phyloP scores from a whole-genome alignment of 2,888 invertebrate genomes.

The Agrotis exclamationis region DNA sequence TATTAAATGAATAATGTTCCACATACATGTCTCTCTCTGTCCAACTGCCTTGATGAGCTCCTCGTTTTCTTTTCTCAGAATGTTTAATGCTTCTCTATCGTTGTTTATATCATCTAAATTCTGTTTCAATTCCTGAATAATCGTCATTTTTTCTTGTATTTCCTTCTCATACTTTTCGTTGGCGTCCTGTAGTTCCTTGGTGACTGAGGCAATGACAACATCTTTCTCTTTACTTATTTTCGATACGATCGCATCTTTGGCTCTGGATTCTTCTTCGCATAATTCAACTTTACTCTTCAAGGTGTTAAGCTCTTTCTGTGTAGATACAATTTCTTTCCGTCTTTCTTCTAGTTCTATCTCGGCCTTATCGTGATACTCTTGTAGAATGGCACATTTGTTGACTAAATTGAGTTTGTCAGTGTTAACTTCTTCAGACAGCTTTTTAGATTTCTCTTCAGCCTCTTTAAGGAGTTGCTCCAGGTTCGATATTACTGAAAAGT shows the following conservation, averaged over 20 bases:
- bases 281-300: conserved; percentile 63
- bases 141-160: conserved; percentile 62
- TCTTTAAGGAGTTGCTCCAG: conserved; percentile 73
- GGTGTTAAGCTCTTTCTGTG: conserved; percentile 68
- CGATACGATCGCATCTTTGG: conserved; percentile 63
- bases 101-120: conserved; percentile 68
- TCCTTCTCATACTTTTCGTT: conserved; percentile 72
- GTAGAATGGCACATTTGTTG: conserved; percentile 75
- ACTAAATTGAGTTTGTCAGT: conserved; percentile 71
- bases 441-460: conserved; percentile 69
- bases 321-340: conserved; percentile 70
- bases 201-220: conserved; percentile 65
- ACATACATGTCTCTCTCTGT: conserved; percentile 82
- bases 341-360: conserved; percentile 74
- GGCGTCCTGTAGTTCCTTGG: conserved; percentile 73
- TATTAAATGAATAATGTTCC: neutral
- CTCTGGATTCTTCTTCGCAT: conserved; percentile 68
- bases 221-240: conserved; percentile 66
- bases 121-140: conserved; percentile 67
- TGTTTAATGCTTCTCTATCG: conserved; percentile 68
- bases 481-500: conserved; percentile 75
- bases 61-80: conserved; percentile 77
- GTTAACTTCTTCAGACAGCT: conserved; percentile 66
- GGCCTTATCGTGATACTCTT: conserved; percentile 77
- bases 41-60: conserved; percentile 76